phyloP scores from a whole-genome alignment of 2,113 vertebrate species.

The Onychorhynchus coronatus region DNA sequence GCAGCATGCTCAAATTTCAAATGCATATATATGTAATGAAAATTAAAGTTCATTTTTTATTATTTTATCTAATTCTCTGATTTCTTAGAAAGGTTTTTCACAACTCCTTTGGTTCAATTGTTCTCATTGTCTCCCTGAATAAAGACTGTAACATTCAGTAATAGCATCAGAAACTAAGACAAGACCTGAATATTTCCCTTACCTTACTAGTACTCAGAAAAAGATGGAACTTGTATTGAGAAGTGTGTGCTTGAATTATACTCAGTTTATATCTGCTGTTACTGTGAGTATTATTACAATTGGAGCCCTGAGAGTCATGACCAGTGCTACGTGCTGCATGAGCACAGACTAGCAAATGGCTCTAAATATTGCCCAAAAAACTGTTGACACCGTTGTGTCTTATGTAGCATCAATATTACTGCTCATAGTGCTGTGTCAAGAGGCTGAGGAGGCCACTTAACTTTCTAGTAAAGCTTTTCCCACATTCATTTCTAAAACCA shows the following conservation, averaged over 20 bases:
- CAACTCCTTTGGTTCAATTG: background rate
- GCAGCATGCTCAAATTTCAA: background rate
- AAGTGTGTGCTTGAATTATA: background rate
- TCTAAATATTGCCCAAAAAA: background rate
- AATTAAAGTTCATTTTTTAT: background rate
- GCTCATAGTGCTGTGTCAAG: background rate
- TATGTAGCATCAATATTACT: background rate
- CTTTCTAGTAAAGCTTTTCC: background rate
- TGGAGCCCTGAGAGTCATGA: background rate
- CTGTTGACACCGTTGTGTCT: background rate
- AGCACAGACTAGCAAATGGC: background rate
- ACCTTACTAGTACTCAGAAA: background rate
- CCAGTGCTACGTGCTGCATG: background rate
- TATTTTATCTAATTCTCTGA: background rate
- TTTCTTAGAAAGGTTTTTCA: background rate
- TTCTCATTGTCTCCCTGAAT: background rate
- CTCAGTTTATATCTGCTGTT: background rate
- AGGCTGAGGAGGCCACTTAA: background rate
- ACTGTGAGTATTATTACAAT: background rate
- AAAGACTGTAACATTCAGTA: background rate
- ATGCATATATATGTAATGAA: background rate
- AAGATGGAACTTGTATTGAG: background rate
- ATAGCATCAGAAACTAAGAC: background rate
- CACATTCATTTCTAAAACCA: background rate
- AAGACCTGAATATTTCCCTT: background rate